These are phyloP conservation scores for Xiphophorus couchianus DNA, from an alignment of 2,113 vertebrate species.

Conservation along the genomic window DNA sequence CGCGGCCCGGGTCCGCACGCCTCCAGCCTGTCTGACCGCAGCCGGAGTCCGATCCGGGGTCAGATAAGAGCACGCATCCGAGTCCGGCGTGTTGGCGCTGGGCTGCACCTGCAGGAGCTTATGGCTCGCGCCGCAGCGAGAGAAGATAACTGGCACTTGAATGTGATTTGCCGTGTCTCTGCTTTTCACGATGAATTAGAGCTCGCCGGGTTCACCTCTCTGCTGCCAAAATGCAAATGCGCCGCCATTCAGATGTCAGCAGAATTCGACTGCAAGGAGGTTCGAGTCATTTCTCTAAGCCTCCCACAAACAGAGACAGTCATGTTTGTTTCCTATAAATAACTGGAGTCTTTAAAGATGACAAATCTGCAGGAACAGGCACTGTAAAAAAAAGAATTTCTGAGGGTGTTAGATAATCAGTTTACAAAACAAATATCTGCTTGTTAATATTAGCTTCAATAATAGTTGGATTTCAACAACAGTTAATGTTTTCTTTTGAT, in stretches of 20 bases:
- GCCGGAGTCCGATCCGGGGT: neutral
- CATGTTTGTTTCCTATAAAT: slow-evolving; percentile 31
- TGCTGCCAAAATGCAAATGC: slow-evolving; percentile 67
- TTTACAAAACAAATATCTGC: neutral
- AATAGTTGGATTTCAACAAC: neutral
- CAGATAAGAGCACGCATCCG: neutral
- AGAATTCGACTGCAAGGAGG: slow-evolving; percentile 46
- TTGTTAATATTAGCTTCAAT: neutral
- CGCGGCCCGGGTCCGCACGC: too few species aligned
- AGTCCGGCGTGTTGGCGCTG: neutral
- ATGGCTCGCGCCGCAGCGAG: neutral
- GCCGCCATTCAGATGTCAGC: slow-evolving; percentile 63
- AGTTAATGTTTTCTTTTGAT: too few species aligned
- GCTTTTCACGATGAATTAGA: slow-evolving; percentile 49
- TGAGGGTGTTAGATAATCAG: too few species aligned
- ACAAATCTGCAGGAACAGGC: slow-evolving; percentile 19
- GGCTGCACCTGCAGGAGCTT: neutral
- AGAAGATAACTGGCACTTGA: slow-evolving; percentile 55
- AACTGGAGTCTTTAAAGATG: slow-evolving; percentile 22
- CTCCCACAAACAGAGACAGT: slow-evolving; percentile 8
- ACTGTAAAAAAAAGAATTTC: neutral
- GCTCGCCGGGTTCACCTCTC: slow-evolving; percentile 25
- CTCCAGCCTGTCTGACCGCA: neutral
- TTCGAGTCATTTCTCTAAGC: slow-evolving; percentile 52
- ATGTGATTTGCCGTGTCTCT: slow-evolving; percentile 37